Evolutionary conservation across 2,113 vertebrate species (phyloP), one percentile per base, ranked within the genome.

Genomic region (Periophthalmodon schlosseri): DNA sequence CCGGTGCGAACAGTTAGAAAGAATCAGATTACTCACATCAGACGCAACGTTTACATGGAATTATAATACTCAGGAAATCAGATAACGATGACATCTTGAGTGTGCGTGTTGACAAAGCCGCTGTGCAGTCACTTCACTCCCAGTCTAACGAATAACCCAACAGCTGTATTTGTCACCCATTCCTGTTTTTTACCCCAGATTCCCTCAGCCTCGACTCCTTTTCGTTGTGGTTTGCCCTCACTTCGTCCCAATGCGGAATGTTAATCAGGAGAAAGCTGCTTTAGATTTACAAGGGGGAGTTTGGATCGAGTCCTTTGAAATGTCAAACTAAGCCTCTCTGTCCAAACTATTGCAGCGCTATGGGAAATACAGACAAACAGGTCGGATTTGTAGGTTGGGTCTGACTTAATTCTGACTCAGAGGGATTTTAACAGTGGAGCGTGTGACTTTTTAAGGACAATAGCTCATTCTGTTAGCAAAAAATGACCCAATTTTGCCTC

Each of bases 221-320:
- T 39, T 10, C 65, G 57, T 84, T 85, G 83, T 54, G 67, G 44
- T 74, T 70, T 68, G 34, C 72, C 73, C 68, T 33, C 70, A 76
- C 21, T 76, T 47, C 65, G 47, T 76, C 73, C 69, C 73, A 81
- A 80, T 24, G 18, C 28, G 80, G 87, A 86, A 91, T 87, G 84
- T 89, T 92, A 91, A 90, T 87, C 84, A 85, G 77, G 73, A 84
- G 64, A 90, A 87, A 90, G 87, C 89, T 78, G 90, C 88, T 92
- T 89, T 83, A 86, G 82, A 88, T 90, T 92, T 89, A 80, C 77
- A 74, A 84, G 76, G 60, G 76, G 74, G 84, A 81, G 79, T 84
- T 84, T 87, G 78, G 70, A 82, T 79, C 54, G 71, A 67, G 73
- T 69, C 66, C 78, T 84, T 87, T 87, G 70, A 87, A 87, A 87